Evolutionary conservation across 92 coral and sea anemone species (phyloP).

Genomic region (Isaurus tuberculatus): DNA sequence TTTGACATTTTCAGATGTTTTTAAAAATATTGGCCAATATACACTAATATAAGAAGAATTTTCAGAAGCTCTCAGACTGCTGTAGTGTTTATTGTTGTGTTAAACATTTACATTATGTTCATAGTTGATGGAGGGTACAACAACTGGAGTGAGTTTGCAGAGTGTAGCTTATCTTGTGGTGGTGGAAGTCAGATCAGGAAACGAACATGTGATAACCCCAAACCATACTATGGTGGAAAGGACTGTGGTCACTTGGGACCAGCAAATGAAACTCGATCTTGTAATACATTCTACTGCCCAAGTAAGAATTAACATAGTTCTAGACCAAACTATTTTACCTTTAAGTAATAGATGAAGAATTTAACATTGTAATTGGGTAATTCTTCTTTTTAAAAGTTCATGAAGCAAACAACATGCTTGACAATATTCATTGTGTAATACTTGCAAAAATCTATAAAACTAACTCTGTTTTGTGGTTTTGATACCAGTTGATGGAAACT

Average conservation of each 20-base stretch:
- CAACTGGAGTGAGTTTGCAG: conserved; percentile 76
- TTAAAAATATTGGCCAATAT: too few relatives aligned
- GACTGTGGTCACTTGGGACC: conserved; percentile 86
- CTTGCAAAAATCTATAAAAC: neutral
- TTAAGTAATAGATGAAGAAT: too few relatives aligned
- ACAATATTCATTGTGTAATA: too few relatives aligned
- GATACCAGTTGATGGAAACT: conserved; percentile 84
- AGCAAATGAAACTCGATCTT: conserved; percentile 89
- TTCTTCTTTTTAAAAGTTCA: too few relatives aligned
- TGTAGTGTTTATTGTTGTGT: too few relatives aligned
- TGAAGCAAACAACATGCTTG: too few relatives aligned
- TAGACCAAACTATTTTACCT: too few relatives aligned
- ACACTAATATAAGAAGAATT: too few relatives aligned
- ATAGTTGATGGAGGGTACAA: conserved; percentile 91
- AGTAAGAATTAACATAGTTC: conserved; percentile 65
- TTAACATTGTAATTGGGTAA: too few relatives aligned
- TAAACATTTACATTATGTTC: neutral
- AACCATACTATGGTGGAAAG: conserved; percentile 86
- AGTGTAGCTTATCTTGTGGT: conserved; percentile 91
- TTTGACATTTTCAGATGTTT: too few relatives aligned
- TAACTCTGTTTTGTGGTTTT: neutral
- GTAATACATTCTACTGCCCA: conserved; percentile 94
- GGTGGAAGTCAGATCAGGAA: conserved; percentile 83
- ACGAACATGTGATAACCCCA: conserved; percentile 85
- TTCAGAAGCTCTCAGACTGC: too few relatives aligned